Evolutionary conservation across 2,113 vertebrate species (phyloP).

Genomic region (Leptodactylus fuscus): DNA sequence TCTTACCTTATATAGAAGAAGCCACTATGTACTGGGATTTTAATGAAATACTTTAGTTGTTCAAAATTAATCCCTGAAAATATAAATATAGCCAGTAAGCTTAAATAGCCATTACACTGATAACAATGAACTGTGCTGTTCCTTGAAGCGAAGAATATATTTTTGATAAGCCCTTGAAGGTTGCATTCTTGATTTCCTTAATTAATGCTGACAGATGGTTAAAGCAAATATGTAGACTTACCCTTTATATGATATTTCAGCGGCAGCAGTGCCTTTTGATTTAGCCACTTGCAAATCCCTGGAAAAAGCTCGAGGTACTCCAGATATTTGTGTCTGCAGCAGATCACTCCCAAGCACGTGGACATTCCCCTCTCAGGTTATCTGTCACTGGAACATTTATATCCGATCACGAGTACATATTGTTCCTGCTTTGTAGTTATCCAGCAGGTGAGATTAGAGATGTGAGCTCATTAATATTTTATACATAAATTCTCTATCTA

Average conservation of each 20-base stretch:
- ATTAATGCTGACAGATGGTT: background rate
- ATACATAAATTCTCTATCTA: too few species aligned
- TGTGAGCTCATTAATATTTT: background rate
- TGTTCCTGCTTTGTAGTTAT: background rate
- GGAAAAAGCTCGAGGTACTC: background rate
- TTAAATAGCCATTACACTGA: background rate
- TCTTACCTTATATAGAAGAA: background rate
- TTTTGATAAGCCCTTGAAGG: background rate
- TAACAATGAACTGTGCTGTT: background rate
- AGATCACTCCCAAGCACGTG: background rate
- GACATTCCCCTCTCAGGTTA: background rate
- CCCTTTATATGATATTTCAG: constrained; percentile 2
- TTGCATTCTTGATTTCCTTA: background rate
- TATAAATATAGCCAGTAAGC: background rate
- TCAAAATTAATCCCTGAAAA: background rate
- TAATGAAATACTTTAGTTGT: too few species aligned
- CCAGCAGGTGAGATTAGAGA: background rate
- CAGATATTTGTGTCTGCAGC: constrained; percentile 6
- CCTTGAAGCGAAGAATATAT: constrained; percentile 1
- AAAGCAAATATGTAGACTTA: constrained; percentile 7
- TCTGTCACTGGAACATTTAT: background rate
- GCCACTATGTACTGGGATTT: too few species aligned
- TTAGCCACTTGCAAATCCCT: background rate
- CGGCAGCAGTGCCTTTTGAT: background rate
- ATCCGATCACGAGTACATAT: constrained; percentile 12